A percentile compares a stretch with the other conserved stretches of the same genome.
Evolutionary conservation across 2,888 invertebrate genomes (phyloP).

Genomic region (Pimpla rufipes): DNA sequence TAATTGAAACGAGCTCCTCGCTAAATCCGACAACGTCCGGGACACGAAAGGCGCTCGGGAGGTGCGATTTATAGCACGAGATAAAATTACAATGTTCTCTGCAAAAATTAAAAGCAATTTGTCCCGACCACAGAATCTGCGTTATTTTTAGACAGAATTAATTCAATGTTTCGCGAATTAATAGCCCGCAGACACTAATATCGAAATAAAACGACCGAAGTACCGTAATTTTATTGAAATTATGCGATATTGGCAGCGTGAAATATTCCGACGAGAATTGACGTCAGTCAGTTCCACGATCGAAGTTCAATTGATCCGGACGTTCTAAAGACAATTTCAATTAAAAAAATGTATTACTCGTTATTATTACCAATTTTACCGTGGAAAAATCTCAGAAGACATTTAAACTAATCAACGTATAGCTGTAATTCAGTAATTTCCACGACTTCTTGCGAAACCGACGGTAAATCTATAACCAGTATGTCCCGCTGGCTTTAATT

Average conservation of each 20-base stretch:
- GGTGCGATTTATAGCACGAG: no score
- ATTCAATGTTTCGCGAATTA: no score
- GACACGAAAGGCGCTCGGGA: no score
- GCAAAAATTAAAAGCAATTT: no score
- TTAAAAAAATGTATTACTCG: no score
- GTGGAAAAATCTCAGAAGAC: neutral
- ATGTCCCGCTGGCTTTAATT: neutral
- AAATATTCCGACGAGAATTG: neutral
- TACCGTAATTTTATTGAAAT: neutral
- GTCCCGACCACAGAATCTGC: no score
- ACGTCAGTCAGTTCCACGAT: neutral
- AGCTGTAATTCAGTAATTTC: constrained; percentile 1
- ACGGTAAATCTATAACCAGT: neutral
- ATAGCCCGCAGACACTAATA: no score
- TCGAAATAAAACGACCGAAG: neutral
- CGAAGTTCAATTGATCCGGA: neutral
- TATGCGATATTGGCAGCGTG: neutral
- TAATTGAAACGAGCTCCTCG: no score
- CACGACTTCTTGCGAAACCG: constrained; percentile 1
- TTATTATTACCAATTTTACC: neutral
- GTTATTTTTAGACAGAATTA: no score
- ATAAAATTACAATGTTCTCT: no score
- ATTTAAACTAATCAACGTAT: neutral
- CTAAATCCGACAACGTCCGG: no score
- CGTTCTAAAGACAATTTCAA: no score